Evolutionary conservation across 2,797 vertebrate genomes (phyloP).

Genomic region (Pipistrellus nathusii): DNA sequence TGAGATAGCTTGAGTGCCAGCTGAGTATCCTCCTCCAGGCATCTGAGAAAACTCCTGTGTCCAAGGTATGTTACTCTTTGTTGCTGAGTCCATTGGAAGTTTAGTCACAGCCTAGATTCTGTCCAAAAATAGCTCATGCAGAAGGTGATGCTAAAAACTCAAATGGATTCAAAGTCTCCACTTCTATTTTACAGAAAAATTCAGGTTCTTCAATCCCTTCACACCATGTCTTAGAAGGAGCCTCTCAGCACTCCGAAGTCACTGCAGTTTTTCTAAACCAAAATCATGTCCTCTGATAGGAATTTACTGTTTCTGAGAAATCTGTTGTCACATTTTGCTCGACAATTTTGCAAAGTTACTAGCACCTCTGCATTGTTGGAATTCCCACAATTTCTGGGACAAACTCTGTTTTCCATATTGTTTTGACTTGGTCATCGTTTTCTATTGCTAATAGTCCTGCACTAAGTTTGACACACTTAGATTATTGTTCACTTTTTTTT

Average conservation of each 20-base stretch:
- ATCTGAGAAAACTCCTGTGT: not conserved
- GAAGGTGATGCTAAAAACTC: not conserved
- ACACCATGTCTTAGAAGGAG: not conserved
- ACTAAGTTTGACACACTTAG: not conserved
- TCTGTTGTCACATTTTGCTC: not conserved
- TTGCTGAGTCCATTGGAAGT: not conserved
- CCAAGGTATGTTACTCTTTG: too few species aligned
- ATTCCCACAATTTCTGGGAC: constrained; percentile 28
- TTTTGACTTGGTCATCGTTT: constrained; percentile 24
- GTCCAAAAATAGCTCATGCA: not conserved
- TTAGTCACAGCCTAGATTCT: not conserved
- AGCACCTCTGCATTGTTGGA: not conserved
- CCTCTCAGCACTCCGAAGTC: not conserved
- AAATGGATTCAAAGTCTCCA: not conserved
- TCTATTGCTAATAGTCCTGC: not conserved
- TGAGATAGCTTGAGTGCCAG: not conserved
- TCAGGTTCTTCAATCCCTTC: not conserved
- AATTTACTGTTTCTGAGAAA: constrained; percentile 51
- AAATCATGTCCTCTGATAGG: not conserved
- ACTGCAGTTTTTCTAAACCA: constrained; percentile 48
- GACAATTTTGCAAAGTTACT: not conserved
- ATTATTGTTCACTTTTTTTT: not conserved
- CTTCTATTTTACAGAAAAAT: constrained; percentile 25
- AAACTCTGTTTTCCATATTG: not conserved
- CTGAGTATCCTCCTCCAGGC: not conserved